These are phyloP conservation scores for Drosophila buzzatii DNA, from an alignment of 2,888 invertebrate genomes.

Conservation along the genomic window DNA sequence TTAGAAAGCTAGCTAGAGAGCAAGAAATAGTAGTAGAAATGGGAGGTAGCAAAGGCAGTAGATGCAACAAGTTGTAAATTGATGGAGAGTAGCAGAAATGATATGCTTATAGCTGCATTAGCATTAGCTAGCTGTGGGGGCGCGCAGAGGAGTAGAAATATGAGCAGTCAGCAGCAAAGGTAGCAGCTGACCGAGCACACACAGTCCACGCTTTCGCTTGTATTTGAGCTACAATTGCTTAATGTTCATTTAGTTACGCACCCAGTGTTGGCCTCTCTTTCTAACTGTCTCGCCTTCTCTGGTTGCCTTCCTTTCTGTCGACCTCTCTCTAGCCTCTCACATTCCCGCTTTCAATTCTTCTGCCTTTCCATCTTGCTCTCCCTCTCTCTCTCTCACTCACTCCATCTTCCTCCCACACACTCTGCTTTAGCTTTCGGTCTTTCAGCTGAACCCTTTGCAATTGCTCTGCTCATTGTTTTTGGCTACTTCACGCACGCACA, in stretches of 20 bases:
- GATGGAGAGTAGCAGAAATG: neutral
- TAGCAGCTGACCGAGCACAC: neutral
- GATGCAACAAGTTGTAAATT: too few relatives aligned
- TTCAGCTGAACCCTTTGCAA: neutral
- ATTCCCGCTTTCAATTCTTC: neutral
- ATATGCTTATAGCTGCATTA: neutral
- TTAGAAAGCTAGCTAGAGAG: neutral
- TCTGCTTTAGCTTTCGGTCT: neutral
- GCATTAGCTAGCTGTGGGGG: too few relatives aligned
- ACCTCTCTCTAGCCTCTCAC: neutral
- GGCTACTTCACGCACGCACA: neutral
- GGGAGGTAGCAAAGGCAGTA: too few relatives aligned
- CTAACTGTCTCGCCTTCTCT: neutral
- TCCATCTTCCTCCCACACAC: neutral
- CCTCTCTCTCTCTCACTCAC: neutral
- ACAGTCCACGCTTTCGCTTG: neutral
- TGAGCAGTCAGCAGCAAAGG: neutral
- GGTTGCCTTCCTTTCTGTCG: neutral
- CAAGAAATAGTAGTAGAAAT: neutral
- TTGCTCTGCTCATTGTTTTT: conserved; percentile 6
- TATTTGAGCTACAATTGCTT: neutral
- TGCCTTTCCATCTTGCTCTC: neutral
- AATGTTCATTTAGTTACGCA: neutral
- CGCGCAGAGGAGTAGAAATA: neutral
- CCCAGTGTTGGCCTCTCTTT: neutral